Evolutionary conservation across 2,888 invertebrate genomes (phyloP).

Genomic region (Erebia ligea): DNA sequence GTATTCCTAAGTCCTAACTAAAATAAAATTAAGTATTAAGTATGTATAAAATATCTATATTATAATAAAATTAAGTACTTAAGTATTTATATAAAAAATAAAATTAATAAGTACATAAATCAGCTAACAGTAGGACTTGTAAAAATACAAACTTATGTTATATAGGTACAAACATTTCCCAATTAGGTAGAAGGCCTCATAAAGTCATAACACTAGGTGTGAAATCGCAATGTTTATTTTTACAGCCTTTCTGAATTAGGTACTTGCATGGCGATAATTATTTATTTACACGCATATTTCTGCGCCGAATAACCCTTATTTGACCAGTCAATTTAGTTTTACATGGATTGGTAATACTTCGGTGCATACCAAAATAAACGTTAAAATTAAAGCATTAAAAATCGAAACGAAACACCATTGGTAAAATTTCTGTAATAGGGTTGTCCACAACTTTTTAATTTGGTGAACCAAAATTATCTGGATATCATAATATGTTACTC

Average conservation of each 20-base stretch:
- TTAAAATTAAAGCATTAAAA: background rate
- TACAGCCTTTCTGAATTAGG: background rate
- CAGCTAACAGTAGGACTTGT: no score
- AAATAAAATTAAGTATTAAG: no score
- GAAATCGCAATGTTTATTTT: background rate
- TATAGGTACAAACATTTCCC: no score
- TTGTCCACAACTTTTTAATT: background rate
- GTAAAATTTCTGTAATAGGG: background rate
- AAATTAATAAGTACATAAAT: no score
- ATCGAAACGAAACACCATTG: background rate
- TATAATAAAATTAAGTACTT: no score
- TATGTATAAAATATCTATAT: no score
- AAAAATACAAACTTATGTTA: no score
- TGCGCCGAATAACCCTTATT: background rate
- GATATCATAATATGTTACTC: no score
- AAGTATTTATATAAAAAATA: no score
- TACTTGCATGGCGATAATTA: background rate
- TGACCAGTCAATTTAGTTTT: background rate
- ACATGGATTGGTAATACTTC: background rate
- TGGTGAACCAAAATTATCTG: no score
- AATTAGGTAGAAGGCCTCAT: background rate
- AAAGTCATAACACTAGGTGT: background rate
- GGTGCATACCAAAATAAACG: slow-evolving; percentile 9
- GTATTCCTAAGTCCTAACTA: no score
- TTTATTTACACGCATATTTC: slow-evolving; percentile 11